phyloP scores from a whole-genome alignment of 2,113 vertebrate species.

The Pipra filicauda region DNA sequence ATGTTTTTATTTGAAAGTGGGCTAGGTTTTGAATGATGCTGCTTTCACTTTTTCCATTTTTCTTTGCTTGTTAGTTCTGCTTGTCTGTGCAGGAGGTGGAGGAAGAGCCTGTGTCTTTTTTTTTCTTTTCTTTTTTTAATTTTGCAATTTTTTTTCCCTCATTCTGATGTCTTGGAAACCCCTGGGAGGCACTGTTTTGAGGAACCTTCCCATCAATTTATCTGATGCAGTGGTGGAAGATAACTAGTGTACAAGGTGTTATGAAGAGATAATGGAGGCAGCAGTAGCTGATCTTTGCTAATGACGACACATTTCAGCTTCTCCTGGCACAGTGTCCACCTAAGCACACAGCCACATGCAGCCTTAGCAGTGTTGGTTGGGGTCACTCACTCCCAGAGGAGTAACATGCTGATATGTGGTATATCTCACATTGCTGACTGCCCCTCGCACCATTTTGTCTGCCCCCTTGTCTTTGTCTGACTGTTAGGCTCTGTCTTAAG shows the following conservation, averaged over 20 bases:
- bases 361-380: neutral
- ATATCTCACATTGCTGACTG: neutral
- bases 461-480: neutral
- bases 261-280: neutral
- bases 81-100: neutral
- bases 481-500: neutral
- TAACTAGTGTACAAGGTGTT: neutral
- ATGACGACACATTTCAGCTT: neutral
- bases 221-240: neutral
- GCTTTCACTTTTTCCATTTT: neutral
- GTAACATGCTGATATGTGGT: neutral
- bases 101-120: neutral
- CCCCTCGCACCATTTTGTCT: fast-evolving
- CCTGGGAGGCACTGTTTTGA: neutral
- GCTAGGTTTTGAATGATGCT: neutral
- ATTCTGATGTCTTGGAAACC: neutral
- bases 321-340: neutral
- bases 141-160: neutral
- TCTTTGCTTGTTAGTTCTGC: neutral
- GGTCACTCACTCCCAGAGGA: fast-evolving
- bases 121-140: neutral
- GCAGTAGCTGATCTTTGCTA: neutral
- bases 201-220: neutral
- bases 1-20: neutral
- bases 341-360: neutral